Base-by-base conservation (phyloP, 2,888 invertebrate genomes). In the Drosophila anceps region DNA sequence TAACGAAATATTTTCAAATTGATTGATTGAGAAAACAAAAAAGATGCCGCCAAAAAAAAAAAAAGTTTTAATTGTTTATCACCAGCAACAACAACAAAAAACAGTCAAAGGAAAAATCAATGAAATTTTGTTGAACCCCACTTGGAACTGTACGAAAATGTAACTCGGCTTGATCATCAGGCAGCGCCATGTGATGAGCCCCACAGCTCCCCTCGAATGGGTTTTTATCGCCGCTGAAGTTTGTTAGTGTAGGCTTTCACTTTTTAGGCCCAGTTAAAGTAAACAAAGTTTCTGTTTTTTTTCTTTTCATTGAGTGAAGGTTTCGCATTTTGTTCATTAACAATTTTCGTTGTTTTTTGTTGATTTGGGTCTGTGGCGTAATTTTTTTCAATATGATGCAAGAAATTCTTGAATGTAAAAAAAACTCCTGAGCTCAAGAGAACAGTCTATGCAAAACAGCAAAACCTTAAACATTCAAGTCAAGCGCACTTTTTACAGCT, bases 181-280 rank as follows among this genome's bases (percentile, higher is more conserved):
- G 31, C 31, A 50, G 18, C 13, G 50, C 31, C 13, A 54, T 53
- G 15, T 33, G 50, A 54, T 59, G 31, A 74, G 37, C 62, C 64
- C 44, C 50, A n/a, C 12, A n/a, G 20, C 54, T 39, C 51, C 44
- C 53, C 15, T 67, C 35, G 48, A 76, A 60, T 65, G 50, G 46
- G 62, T 58, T 77, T 68, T 65, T 76, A 67, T 76, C 50, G 35
- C 31, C 54, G 63, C 53, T 67, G 53, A 58, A 41, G 57, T 69
- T 65, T 67, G 53, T 54, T 76, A 53, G 59, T 62, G 57, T 13
- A 50, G 33, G 83, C 82, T 80, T 84, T 84, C 89, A 84, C 84
- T 84, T 84, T 86, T 82, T 67, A 82, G 76, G 79, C 69, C 71
- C 60, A 69, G 65, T 64, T 65, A 55, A 53, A 63, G 62, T 44